Evolutionary conservation across 2,113 vertebrate species (phyloP), one percentile per base, ranked within the genome.

Genomic region (Brevimyrus niger): DNA sequence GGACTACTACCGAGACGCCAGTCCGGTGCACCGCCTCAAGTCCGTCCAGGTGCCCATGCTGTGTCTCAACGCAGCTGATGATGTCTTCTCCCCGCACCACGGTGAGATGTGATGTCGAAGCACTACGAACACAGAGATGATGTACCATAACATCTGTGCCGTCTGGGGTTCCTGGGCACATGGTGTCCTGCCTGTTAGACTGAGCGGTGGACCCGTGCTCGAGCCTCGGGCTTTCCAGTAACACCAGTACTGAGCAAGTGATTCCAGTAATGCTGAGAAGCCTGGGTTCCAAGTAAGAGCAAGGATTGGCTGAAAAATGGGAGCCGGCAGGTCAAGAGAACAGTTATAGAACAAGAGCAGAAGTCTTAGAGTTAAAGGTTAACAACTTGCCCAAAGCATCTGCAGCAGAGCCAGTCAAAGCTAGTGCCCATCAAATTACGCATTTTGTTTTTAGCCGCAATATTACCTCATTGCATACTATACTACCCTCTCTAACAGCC

Each of bases 1-100:
- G n/a, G 98, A 99, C 93, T 99, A 99, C 92, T 99, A 99, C 91
- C 95, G 89, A 23, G 98, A 99, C 86, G 97, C 98, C 92, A 99
- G 98, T 92, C 98, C 98, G 0, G 95, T 96, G 90, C 97, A 94
- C 92, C 97, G 95, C 91, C 96, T 99, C 91, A 97, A 97, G 89
- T 98, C 97, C 44, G 97, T 99, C 89, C 97, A 97, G 93, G 97
- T 99, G 94, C 98, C 98, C 91, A 97, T 99, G 94, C 92, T 99
- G 92, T 99, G 98, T 93, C 96, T 99, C 88, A 99, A 99, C 51
- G 97, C 98, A 88, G 95, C 97, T 84, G 98, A 99, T 87, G 98
- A 99, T 35, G 98, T 99, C 89, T 99, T 99, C 92, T 99, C 98
- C 84, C 98, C 98, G 69, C 96, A 95, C 92, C 97, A 99, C 17